A percentile compares a stretch with the other conserved stretches of the same genome.
Conservation (phyloP, 2,113 vertebrate species). For the Archocentrus centrarchus region DNA sequence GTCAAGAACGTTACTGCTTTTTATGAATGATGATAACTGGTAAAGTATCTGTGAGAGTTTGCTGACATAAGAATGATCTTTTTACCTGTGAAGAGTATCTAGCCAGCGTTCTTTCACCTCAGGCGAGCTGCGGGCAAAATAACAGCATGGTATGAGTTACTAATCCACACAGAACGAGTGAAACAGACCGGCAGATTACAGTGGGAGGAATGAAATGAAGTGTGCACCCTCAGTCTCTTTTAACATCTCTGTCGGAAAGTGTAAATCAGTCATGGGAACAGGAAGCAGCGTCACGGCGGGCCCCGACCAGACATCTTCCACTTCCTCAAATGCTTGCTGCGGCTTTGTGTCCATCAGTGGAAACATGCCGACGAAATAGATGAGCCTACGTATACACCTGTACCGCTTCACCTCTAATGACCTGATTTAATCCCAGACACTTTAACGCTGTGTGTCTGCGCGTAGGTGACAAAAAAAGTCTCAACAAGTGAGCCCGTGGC, state of each 20-base stretch:
- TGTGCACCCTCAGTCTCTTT: slow-evolving; percentile 57
- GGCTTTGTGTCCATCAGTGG: slow-evolving; percentile 55
- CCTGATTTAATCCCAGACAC: neutral
- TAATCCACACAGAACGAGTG: slow-evolving; percentile 72
- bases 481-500: neutral
- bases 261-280: slow-evolving; percentile 79
- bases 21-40: neutral
- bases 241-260: slow-evolving; percentile 83
- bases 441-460: neutral
- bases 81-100: slow-evolving; percentile 86
- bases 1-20: neutral
- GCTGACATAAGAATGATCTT: neutral
- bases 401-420: neutral
- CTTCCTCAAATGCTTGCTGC: slow-evolving; percentile 84
- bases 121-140: slow-evolving; percentile 72
- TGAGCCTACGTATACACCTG: slow-evolving; percentile 11
- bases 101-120: slow-evolving; percentile 86
- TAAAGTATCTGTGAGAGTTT: neutral
- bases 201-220: slow-evolving; percentile 62
- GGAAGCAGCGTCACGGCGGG: slow-evolving; percentile 89
- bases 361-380: slow-evolving; percentile 54
- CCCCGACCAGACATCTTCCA: slow-evolving; percentile 68
- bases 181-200: neutral
- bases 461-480: neutral
- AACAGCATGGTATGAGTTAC: slow-evolving; percentile 81